Conservation (phyloP, 2,888 invertebrate species). For the Homarus gammarus region DNA sequence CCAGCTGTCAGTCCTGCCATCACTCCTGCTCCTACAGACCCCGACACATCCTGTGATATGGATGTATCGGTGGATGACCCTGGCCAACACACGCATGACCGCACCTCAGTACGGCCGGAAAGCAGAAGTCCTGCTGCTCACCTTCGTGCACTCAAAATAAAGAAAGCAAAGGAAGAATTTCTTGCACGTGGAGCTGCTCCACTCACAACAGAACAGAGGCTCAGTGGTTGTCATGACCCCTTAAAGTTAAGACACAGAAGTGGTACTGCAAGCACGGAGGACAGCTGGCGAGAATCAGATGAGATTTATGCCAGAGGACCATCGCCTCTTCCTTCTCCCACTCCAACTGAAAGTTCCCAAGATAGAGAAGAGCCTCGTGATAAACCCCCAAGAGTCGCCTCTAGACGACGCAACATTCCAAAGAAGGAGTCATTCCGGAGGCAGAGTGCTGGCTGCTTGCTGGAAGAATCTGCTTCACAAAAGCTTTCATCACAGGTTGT, state of each 20-base stretch:
- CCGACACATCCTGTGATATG: conserved; percentile 60
- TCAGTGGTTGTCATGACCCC: conserved; percentile 29
- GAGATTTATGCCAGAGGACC: conserved; percentile 39
- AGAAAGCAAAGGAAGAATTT: conserved; percentile 74
- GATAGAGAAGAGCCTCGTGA: conserved; percentile 47
- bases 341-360: conserved; percentile 44
- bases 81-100: conserved; percentile 25
- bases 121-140: conserved; percentile 48
- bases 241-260: conserved; percentile 53
- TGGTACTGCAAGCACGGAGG: conserved; percentile 58
- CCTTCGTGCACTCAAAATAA: conserved; percentile 63
- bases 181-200: conserved; percentile 56
- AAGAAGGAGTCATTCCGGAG: conserved; percentile 71
- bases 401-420: conserved; percentile 52
- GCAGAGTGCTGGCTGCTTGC: conserved; percentile 64
- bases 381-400: conserved; percentile 40
- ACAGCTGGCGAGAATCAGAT: conserved; percentile 61
- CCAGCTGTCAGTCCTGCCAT: conserved; percentile 42
- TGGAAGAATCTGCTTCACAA: conserved; percentile 45
- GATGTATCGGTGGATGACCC: conserved; percentile 55
- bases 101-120: background rate
- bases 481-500: conserved; percentile 56
- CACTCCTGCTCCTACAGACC: conserved; percentile 46
- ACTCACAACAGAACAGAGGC: conserved; percentile 4
- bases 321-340: conserved; percentile 36